Base-by-base conservation (phyloP, 2,888 invertebrate species). In the Spilosoma lubricipeda region DNA sequence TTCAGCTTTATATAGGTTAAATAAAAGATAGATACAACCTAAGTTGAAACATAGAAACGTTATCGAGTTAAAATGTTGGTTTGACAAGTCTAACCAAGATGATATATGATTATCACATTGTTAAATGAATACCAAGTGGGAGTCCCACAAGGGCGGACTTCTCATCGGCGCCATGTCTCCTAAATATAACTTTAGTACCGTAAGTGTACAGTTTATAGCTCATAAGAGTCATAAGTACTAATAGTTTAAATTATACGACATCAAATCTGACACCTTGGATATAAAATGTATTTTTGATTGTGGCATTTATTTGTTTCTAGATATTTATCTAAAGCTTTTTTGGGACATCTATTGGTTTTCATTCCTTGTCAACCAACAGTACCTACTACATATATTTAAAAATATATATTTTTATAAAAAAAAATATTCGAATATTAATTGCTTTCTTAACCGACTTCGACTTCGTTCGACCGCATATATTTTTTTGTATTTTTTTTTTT, bases 91-190 rank as follows among this genome's bases (percentile, higher is more conserved):
- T 48, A 30, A 13, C 27, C 11, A 18, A 70, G 39, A 56, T 39
- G 39, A 20, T 39, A 39, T 39, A 69, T 42, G 7, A 70, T 63
- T 42, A 2, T 18, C 63, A 30, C 27, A 30, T 63, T 70, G 63
- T 70, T 70, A 3, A 42, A 39, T 42, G 42, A 20, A 63, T 70
- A 45, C 23, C 23, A 11, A 30, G 63, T 70, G 63, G 63, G 63
- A 20, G 42, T 63, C 11, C 1, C 27, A 15, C 30, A 63, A 59
- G 63, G 63, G 63, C 63, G 27, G 7, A 30, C 18, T 20, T 39
- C 63, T 42, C 30, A 56, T 42, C 39, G 11, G 20, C 70, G 39
- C 42, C 70, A 30, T 30, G 20, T 13, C 20, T 70, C 63, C 70
- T 42, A 30, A 70, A 59, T 59, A 70, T 42, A 48, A 39, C 30